These are phyloP conservation scores for Thalassophryne amazonica DNA, from an alignment of 2,797 vertebrate species.

Conservation along the genomic window DNA sequence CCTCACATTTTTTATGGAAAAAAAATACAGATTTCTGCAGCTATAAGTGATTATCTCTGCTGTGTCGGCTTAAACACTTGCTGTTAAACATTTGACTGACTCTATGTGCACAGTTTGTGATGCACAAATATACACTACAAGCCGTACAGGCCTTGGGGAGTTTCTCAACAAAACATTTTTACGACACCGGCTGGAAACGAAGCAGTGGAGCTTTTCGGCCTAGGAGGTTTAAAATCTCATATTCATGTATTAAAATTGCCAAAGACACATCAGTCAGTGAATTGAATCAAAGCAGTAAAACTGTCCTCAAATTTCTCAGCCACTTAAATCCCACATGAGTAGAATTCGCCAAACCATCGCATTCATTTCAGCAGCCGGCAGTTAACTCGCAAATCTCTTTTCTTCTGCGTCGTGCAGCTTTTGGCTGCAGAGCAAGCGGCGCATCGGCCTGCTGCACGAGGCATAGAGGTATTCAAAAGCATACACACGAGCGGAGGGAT, in stretches of 20 bases:
- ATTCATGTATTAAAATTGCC: slow-evolving; percentile 61
- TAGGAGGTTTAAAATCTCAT: slow-evolving; percentile 50
- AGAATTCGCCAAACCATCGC: slow-evolving; percentile 55
- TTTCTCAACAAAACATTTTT: slow-evolving; percentile 40
- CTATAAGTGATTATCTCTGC: slow-evolving; percentile 46
- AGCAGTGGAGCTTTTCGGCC: slow-evolving; percentile 33
- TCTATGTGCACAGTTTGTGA: slow-evolving; percentile 2
- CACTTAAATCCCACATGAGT: slow-evolving; percentile 70
- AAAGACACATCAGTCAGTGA: slow-evolving; percentile 65
- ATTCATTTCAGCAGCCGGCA: slow-evolving; percentile 49
- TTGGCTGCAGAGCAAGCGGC: slow-evolving; percentile 46
- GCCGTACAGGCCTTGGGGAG: not conserved
- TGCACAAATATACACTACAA: slow-evolving; percentile 23
- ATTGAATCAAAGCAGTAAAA: slow-evolving; percentile 60
- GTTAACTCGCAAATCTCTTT: slow-evolving; percentile 64
- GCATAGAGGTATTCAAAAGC: slow-evolving; percentile 42
- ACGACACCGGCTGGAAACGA: slow-evolving; percentile 40
- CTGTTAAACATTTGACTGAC: slow-evolving; percentile 12
- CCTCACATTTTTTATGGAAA: slow-evolving; percentile 54
- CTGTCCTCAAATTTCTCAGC: slow-evolving; percentile 59
- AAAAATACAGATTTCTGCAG: slow-evolving; percentile 29
- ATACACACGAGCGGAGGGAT: slow-evolving; percentile 31
- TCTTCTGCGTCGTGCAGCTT: slow-evolving; percentile 56
- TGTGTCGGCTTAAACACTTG: slow-evolving; percentile 25
- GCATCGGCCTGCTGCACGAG: slow-evolving; percentile 3